Evolutionary conservation across 2,888 invertebrate species (phyloP).

Genomic region (Phoenoteleia sp.): DNA sequence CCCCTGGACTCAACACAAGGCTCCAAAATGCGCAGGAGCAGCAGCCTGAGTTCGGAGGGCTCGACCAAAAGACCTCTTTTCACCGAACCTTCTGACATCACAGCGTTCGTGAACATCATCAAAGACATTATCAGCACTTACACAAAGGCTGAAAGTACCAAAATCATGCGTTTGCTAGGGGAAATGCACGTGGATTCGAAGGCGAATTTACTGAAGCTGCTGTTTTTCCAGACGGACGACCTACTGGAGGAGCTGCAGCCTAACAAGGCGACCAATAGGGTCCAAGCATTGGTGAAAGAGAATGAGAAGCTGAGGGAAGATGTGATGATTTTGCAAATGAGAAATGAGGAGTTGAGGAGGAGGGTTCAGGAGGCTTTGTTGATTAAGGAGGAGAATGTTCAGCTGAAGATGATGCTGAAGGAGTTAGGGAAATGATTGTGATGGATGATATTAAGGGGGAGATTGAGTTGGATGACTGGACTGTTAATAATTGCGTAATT

Average conservation of each 20-base stretch:
- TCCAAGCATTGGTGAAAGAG: conserved; percentile 78
- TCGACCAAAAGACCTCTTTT: conserved; percentile 72
- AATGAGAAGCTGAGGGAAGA: conserved; percentile 81
- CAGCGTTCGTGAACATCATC: conserved; percentile 80
- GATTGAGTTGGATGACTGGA: too few species aligned
- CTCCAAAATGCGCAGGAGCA: conserved; percentile 31
- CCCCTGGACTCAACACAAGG: conserved; percentile 74
- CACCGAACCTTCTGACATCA: conserved; percentile 77
- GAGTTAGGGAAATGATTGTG: conserved; percentile 74
- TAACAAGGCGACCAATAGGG: conserved; percentile 73
- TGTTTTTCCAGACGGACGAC: conserved; percentile 81
- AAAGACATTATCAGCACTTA: conserved; percentile 82
- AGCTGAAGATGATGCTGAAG: conserved; percentile 80
- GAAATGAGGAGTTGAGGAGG: conserved; percentile 79
- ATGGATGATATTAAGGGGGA: conserved; percentile 78
- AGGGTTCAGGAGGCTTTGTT: conserved; percentile 78
- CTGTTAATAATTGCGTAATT: too few species aligned
- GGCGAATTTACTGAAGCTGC: conserved; percentile 80
- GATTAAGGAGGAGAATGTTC: conserved; percentile 81
- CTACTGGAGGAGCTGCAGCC: conserved; percentile 78
- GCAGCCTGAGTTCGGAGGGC: conserved; percentile 42
- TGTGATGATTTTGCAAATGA: conserved; percentile 76
- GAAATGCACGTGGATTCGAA: conserved; percentile 82
- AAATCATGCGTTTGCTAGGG: conserved; percentile 80
- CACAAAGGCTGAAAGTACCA: conserved; percentile 82